Evolutionary conservation across 1,140 invertebrate genomes (phyloP).

Genomic region (Pogonognathellus flavescens): DNA sequence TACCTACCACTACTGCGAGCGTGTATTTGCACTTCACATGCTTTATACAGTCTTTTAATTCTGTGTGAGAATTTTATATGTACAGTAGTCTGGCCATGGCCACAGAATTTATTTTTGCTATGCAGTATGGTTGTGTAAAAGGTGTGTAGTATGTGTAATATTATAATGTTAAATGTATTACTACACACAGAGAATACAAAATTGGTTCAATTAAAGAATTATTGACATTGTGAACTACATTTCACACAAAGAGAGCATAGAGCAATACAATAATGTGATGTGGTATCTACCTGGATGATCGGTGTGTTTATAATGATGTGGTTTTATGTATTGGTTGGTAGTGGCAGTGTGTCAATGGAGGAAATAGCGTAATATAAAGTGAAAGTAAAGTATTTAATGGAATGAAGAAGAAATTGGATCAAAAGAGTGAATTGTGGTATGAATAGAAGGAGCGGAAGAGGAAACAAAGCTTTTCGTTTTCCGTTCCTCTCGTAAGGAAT

Average conservation of each 20-base stretch:
- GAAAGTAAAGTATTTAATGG: too few species aligned
- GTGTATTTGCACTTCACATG: background rate
- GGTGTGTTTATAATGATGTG: too few species aligned
- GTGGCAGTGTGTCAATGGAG: too few species aligned
- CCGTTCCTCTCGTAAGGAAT: conserved; percentile 8
- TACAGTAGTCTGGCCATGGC: background rate
- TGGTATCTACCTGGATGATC: too few species aligned
- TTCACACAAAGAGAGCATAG: background rate
- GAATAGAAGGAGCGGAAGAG: background rate
- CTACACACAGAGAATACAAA: background rate
- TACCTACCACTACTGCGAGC: background rate
- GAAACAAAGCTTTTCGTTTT: conserved; percentile 9
- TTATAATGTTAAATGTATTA: background rate
- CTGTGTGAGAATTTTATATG: background rate
- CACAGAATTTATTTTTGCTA: background rate
- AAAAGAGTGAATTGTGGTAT: conserved; percentile 7
- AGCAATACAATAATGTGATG: too few species aligned
- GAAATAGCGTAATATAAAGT: too few species aligned
- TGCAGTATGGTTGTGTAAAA: background rate
- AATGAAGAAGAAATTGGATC: background rate
- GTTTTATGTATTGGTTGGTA: too few species aligned
- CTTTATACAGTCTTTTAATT: too few species aligned
- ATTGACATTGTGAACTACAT: conserved; percentile 15
- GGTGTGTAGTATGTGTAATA: background rate
- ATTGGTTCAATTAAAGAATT: background rate